phyloP scores from a whole-genome alignment of 2,113 vertebrate genomes.

The Rissa tridactyla region DNA sequence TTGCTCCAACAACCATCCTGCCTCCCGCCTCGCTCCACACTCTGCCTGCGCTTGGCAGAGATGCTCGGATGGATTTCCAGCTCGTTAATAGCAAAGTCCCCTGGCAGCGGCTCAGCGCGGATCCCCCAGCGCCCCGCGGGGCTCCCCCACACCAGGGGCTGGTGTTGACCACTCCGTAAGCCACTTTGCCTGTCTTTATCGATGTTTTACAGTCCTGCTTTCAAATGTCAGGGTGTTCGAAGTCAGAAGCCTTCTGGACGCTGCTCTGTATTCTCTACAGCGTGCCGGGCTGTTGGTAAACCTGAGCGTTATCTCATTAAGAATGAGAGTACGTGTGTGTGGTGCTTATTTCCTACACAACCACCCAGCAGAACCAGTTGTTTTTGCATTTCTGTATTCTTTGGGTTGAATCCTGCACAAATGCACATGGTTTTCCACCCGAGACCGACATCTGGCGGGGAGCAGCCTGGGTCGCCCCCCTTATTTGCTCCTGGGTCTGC shows the following conservation, averaged over 20 bases:
- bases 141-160: background rate
- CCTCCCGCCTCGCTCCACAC: accelerated
- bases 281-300: background rate
- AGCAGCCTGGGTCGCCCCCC: background rate
- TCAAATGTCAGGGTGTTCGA: background rate
- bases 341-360: background rate
- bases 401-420: background rate
- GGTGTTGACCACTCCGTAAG: background rate
- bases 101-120: background rate
- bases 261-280: background rate
- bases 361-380: background rate
- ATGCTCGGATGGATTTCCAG: background rate
- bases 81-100: background rate
- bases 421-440: accelerated
- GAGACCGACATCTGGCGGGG: background rate
- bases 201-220: background rate
- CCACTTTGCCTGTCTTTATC: background rate
- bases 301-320: background rate
- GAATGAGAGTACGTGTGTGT: accelerated
- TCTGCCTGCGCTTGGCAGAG: background rate
- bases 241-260: background rate
- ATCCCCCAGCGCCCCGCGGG: background rate
- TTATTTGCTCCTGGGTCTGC: background rate
- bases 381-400: background rate
- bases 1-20: background rate